These are phyloP conservation scores for Parthenolecanium corni DNA, from an alignment of 2,888 invertebrate species.

Conservation along the genomic window DNA sequence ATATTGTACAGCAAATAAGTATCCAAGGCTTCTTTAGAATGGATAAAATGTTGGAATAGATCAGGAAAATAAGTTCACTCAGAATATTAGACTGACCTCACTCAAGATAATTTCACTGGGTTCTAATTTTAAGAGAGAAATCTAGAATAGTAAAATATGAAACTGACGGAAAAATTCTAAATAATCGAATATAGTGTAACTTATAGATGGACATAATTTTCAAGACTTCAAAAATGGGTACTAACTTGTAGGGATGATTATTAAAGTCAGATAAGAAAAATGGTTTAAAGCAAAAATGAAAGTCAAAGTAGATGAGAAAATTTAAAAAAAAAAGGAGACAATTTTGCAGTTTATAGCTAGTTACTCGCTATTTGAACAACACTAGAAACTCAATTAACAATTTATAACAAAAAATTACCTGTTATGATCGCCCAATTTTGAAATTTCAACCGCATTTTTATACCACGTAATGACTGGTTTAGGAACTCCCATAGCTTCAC, in stretches of 20 bases:
- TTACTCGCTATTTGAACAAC: not conserved
- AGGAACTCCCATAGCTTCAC: conserved; percentile 79
- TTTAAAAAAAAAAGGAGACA: not conserved
- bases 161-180: too few relatives aligned
- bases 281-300: not conserved
- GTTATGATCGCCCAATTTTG: conserved; percentile 33
- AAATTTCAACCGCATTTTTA: conserved; percentile 49
- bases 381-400: not conserved
- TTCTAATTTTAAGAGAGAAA: too few relatives aligned
- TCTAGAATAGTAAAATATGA: too few relatives aligned
- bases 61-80: too few relatives aligned
- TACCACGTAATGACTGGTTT: conserved; percentile 79
- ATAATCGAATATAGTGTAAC: too few relatives aligned
- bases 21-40: not conserved
- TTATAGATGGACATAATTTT: too few relatives aligned
- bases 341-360: not conserved
- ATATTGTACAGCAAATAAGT: too few relatives aligned
- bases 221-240: too few relatives aligned
- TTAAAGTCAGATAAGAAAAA: not conserved
- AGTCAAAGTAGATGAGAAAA: not conserved
- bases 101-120: too few relatives aligned
- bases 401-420: conserved; percentile 29
- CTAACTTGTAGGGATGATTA: too few relatives aligned
- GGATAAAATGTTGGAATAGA: not conserved
- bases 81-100: too few relatives aligned